phyloP scores from a whole-genome alignment of 2,797 vertebrate genomes.

The Anableps anableps region DNA sequence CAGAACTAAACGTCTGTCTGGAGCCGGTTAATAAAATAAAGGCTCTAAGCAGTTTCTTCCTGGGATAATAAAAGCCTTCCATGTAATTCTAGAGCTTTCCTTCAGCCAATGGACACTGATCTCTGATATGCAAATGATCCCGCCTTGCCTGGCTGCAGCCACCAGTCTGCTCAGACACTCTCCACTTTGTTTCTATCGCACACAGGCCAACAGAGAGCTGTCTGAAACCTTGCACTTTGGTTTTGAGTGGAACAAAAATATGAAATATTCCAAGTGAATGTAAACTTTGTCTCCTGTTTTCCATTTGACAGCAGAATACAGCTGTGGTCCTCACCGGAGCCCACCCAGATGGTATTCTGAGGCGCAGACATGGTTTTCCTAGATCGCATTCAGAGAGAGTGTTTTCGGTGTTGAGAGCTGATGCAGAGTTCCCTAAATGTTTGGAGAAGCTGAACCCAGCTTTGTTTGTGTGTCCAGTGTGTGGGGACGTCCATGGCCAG shows the following conservation, averaged over 20 bases:
- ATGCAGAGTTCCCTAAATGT: background rate
- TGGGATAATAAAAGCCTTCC: background rate
- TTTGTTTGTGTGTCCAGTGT: constrained; percentile 81
- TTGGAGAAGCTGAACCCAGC: background rate
- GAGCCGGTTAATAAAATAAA: background rate
- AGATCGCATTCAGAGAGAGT: background rate
- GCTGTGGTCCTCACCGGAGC: background rate
- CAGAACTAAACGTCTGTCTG: background rate
- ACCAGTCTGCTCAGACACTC: background rate
- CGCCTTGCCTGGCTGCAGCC: background rate
- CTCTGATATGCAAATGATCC: constrained; percentile 4
- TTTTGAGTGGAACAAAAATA: background rate
- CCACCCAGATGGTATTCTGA: no score
- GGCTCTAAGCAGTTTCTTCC: background rate
- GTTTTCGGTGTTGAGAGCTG: background rate
- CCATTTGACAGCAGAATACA: background rate
- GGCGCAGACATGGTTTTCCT: background rate
- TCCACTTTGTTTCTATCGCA: background rate
- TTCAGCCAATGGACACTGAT: background rate
- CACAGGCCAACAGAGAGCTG: background rate
- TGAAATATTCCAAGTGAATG: background rate
- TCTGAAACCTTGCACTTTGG: background rate
- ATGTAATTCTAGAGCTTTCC: constrained; percentile 8
- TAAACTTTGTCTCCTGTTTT: background rate
- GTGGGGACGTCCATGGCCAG: constrained; percentile 97